Evolutionary conservation across 2,888 invertebrate species (phyloP), one percentile per base, ranked within the genome.

Genomic region (Lochmaea crataegi): DNA sequence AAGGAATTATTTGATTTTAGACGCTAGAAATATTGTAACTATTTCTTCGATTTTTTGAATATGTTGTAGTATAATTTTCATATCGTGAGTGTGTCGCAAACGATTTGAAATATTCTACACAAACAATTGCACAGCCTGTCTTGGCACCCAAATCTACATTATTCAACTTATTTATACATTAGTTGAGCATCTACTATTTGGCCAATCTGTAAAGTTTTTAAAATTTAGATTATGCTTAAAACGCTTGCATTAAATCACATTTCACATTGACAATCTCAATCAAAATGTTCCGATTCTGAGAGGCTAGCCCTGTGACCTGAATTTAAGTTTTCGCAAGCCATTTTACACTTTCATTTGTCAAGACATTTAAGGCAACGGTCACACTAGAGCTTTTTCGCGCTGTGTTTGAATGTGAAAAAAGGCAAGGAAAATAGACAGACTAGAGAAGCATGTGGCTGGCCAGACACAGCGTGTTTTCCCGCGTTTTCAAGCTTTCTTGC

Each of bases 101-200:
- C 78, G 74, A 77, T 70, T 64, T 71, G 69, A 72, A 71, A 64
- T 68, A 69, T 67, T 41, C 16, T 67, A 53, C 75, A 68, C 75
- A 75, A 80, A 73, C 75, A 74, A 72, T 78, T 78, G 80, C 81
- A 80, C 82, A 82, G 82, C 82, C 81, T 80, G 77, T 79, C 78
- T 83, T 82, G 83, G 83, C 83, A 82, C 83, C 81, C 81, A 79
- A 67, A 57, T 71, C 68, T 68, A 68, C 63, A 22, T 71, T 63
- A 57, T 45, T 61, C 18, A 66, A 64, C 71, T 71, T 68, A 66
- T 68, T 64, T 51, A 67, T 74, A 71, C 75, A 77, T 81, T 86
- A 85, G 77, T 86, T 86, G 86, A 86, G 86, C 86, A 85, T 84
- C 85, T 83, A 83, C 83, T 84, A 84, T 4, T 63, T 16, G 61